Evolutionary conservation across 1,140 invertebrate species (phyloP), one percentile per base, ranked within the genome.

Genomic region (Melitaea cinxia): DNA sequence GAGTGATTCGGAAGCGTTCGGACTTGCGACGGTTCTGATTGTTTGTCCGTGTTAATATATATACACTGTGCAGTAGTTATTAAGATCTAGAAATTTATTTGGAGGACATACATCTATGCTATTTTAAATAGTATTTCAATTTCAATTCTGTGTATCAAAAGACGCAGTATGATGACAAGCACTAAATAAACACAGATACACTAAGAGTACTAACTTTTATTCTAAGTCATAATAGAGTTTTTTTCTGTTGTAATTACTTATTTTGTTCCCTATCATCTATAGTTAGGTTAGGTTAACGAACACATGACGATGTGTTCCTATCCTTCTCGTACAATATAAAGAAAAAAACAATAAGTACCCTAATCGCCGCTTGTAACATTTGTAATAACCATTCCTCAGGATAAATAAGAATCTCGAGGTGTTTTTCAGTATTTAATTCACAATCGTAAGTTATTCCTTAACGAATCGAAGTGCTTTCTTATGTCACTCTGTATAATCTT

Each of bases 401-500:
- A 17, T 15, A 33, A 6, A 42, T 0, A 17, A 42, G 10, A 42
- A 17, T 42, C 15, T 42, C 14, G n/a, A 19, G 5, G 7, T 42
- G 37, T 42, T 17, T 12, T 17, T 42, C 14, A 17, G 15, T 42
- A 7, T 42, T 42, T 17, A 6, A 42, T 42, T 6, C 37, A 33
- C 30, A 42, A 17, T 42, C 15, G 30, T 42, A 42, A 42, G 15
- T 42, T 17, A 17, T 17, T 42, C 15, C 15, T 17, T 7, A 19
- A 42, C 37, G 37, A 42, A 9, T 50, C 30, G 28, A 30, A 52
- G 49, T 52, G 49, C 37, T 60, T 49, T 59, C 35, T 17, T 23
- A 60, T 33, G 47, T 60, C 58, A 60, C 57, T 60, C 57, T 37
- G 24, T 28, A 30, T 52, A 30, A 52, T 52, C 28, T 42, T 42